phyloP scores from a whole-genome alignment of 2,888 invertebrate genomes.

The Lepidocyrtinus sp. region DNA sequence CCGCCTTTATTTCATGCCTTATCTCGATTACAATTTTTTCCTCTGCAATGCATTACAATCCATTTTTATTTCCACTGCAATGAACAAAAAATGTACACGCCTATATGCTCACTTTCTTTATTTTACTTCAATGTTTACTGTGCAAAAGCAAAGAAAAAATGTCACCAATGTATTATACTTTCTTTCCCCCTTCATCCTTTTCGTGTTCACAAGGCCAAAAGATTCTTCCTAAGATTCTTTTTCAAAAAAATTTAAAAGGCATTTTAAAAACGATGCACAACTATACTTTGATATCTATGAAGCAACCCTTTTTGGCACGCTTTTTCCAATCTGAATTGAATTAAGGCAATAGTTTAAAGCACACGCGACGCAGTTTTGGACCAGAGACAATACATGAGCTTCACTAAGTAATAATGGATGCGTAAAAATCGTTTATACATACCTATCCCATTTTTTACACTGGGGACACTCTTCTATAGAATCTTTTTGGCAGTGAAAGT shows the following conservation, averaged over 20 bases:
- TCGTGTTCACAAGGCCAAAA: background rate
- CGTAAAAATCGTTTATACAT: constrained; percentile 59
- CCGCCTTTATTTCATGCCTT: constrained; percentile 1
- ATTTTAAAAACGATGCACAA: constrained; percentile 16
- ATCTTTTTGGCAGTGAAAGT: constrained; percentile 44
- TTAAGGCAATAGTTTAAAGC: constrained; percentile 41
- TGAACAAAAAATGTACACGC: constrained; percentile 22
- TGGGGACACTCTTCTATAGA: background rate
- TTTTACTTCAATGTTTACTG: constrained; percentile 18
- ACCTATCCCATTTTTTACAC: constrained; percentile 35
- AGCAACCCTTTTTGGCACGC: constrained; percentile 45
- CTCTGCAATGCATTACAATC: background rate
- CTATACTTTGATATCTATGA: constrained; percentile 24
- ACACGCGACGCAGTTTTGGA: constrained; percentile 22
- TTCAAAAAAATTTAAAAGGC: constrained; percentile 46
- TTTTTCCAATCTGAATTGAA: constrained; percentile 49
- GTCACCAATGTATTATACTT: background rate
- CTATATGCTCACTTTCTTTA: constrained; percentile 19
- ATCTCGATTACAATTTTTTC: constrained; percentile 18
- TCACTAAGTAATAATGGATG: constrained; percentile 47
- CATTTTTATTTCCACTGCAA: constrained; percentile 46
- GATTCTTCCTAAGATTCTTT: constrained; percentile 35
- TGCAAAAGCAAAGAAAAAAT: background rate
- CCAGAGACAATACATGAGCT: background rate
- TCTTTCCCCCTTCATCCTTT: background rate